Conservation (phyloP, 2,113 vertebrate genomes). For the Poicephalus gulielmi region DNA sequence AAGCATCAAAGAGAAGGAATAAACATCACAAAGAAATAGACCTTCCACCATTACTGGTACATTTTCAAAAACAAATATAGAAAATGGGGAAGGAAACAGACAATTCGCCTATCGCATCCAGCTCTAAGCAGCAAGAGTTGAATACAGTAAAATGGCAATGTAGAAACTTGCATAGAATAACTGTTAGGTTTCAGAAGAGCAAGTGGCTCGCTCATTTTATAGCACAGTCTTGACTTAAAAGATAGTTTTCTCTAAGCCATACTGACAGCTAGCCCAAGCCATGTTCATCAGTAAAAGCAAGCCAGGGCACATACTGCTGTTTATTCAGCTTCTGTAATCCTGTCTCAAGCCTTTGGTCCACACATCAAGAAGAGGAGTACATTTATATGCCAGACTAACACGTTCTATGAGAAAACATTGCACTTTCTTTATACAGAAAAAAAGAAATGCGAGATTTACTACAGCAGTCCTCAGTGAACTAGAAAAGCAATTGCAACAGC, state of each 20-base stretch:
- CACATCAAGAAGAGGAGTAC: neutral
- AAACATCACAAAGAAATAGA: neutral
- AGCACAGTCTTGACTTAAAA: neutral
- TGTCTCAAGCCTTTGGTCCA: neutral
- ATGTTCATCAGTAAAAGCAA: neutral
- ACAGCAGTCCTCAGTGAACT: neutral
- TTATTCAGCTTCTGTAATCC: slow-evolving; percentile 48
- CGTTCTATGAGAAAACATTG: neutral
- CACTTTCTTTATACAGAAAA: neutral
- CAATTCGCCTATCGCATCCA: neutral
- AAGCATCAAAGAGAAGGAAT: neutral
- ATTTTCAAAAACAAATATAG: neutral
- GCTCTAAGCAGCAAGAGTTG: neutral
- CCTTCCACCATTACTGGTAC: neutral
- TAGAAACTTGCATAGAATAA: neutral
- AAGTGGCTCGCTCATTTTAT: neutral
- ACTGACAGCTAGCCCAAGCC: neutral
- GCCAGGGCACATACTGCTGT: neutral
- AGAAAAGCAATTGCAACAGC: accelerated
- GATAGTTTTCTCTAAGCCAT: neutral
- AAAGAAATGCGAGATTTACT: neutral
- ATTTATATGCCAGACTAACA: neutral
- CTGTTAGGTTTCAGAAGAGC: neutral
- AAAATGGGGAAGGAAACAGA: neutral
- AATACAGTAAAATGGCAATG: neutral